phyloP scores from a whole-genome alignment of 2,888 invertebrate species.

The Drosophila nr. perissopoda region DNA sequence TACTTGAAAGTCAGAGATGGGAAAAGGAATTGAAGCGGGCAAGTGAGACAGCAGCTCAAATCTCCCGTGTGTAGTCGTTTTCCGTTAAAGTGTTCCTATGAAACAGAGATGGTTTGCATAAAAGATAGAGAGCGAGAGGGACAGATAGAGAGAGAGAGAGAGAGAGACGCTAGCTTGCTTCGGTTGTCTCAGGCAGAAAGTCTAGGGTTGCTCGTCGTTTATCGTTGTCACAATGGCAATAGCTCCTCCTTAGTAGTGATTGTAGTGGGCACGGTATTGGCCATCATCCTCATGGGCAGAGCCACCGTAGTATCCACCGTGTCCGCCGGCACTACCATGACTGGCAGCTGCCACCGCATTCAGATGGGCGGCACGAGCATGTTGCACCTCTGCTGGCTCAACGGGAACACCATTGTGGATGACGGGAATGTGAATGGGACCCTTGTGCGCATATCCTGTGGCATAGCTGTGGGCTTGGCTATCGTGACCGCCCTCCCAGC shows the following conservation, averaged over 20 bases:
- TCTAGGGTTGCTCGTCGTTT: constrained; percentile 49
- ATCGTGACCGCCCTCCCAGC: constrained; percentile 72
- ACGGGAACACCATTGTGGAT: constrained; percentile 86
- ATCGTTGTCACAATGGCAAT: constrained; percentile 37
- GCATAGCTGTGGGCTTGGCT: constrained; percentile 65
- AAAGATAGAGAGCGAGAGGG: constrained; percentile 3
- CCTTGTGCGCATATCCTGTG: constrained; percentile 80
- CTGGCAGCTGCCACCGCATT: constrained; percentile 84
- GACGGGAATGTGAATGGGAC: constrained; percentile 85
- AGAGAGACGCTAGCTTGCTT: constrained; percentile 56
- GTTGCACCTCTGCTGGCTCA: constrained; percentile 86
- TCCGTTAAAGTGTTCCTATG: constrained; percentile 35
- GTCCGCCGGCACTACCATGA: constrained; percentile 55
- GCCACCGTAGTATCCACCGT: constrained; percentile 73
- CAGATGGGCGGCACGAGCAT: constrained; percentile 84
- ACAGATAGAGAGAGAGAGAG: constrained; percentile 22
- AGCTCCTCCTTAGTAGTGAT: constrained; percentile 66
- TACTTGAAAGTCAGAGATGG: constrained; percentile 5
- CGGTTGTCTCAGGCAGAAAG: constrained; percentile 47
- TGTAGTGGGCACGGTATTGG: constrained; percentile 76
- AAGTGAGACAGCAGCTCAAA: constrained; percentile 58
- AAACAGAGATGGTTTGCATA: constrained; percentile 4
- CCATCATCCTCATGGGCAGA: constrained; percentile 79
- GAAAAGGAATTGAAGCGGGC: constrained; percentile 46
- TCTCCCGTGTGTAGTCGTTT: constrained; percentile 60